Evolutionary conservation across 2,888 invertebrate species (phyloP), one percentile per base, ranked within the genome.

Genomic region (Rhodophaea formosa): DNA sequence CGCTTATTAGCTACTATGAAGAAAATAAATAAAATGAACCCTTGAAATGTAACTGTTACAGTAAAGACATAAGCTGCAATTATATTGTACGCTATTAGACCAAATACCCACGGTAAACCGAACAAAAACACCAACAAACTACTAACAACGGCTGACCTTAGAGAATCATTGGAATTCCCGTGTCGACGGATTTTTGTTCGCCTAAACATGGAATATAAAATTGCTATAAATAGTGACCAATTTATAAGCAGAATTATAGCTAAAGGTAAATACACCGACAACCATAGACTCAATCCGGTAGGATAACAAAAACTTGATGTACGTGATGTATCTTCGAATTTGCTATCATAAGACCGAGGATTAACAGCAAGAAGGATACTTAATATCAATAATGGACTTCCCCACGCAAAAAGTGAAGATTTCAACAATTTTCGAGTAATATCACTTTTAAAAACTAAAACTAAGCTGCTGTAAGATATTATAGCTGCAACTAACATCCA

Each of bases 401-500:
- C 86, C 93, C 93, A 93, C 1, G 93, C 92, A 58, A 93, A 88
- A 0, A 91, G 49, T 10, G 87, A 80, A 0, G 92, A 87, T 75
- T 93, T 92, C 53, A 92, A 70, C 29, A 93, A 79, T 66, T 93
- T 88, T 45, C 87, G 79, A 0, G 89, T 83, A n/a, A 88, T 84
- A 43, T 80, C 77, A 0, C 82, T 82, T 0, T 88, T 88, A 30
- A 93, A 82, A 8, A 93, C 92, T 66, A 88, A 87, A n/a, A 94
- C 93, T 64, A 93, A 92, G 43, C 92, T 84, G 52, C 92, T 80
- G 71, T 93, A 93, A 63, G 93, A 93, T 49, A 93, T 76, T 30
- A 92, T 80, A 0, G 93, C 93, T 59, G 93, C 92, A 43, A 93
- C 89, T 44, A 93, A 74, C 93, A 93, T 93, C 94, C 94, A 94